A percentile compares a stretch with the other conserved stretches of the same genome.
phyloP scores from a whole-genome alignment of 2,888 invertebrate genomes.

The Rhaphigaster nebulosa region DNA sequence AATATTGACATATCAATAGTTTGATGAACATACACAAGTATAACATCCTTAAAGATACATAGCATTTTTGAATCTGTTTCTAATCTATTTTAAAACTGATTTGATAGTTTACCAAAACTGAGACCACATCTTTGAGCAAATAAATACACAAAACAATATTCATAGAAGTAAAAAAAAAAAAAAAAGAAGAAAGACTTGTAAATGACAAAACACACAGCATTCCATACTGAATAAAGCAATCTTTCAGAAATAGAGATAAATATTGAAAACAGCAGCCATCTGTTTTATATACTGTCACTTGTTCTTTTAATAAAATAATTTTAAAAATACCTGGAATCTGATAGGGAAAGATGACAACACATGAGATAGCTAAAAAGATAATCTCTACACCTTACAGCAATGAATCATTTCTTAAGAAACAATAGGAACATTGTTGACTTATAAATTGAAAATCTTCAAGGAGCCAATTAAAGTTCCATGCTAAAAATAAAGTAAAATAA shows the following conservation, averaged over 20 bases:
- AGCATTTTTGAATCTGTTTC: neutral
- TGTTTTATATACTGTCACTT: neutral
- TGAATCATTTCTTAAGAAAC: conserved; percentile 1
- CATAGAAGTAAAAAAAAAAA: neutral
- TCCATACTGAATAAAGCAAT: neutral
- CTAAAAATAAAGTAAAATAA: neutral
- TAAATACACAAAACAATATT: neutral
- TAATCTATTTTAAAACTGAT: neutral
- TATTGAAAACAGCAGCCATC: neutral
- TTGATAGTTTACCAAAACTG: conserved; percentile 9
- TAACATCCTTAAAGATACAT: neutral
- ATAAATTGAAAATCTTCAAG: neutral
- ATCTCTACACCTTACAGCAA: neutral
- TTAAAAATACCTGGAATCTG: conserved; percentile 10
- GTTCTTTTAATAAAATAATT: neutral
- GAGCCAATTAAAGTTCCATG: neutral
- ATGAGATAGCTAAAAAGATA: neutral
- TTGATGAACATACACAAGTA: neutral
- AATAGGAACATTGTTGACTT: neutral
- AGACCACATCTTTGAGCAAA: conserved; percentile 4
- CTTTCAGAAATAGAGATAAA: neutral
- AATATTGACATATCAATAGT: neutral
- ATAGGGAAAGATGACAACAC: neutral
- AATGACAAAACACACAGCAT: neutral
- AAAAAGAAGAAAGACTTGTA: neutral